Conservation (phyloP, 2,888 invertebrate species). For the Diogma glabrata region DNA sequence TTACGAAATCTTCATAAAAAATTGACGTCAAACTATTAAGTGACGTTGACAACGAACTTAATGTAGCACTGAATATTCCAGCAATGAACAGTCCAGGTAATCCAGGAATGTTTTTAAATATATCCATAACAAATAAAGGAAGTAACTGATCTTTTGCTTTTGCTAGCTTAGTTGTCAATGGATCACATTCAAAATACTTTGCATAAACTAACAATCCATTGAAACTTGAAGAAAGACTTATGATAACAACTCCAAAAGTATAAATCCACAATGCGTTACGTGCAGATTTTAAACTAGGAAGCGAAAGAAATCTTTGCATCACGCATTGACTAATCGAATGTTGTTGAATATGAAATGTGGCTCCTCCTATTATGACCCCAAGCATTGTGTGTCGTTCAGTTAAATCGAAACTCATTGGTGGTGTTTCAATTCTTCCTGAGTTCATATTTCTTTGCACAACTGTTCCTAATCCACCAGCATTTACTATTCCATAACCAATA, state of each 20-base stretch:
- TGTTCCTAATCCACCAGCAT: background rate
- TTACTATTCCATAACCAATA: background rate
- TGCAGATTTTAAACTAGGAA: conserved; percentile 37
- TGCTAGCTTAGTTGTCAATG: conserved; percentile 62
- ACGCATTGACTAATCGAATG: conserved; percentile 73
- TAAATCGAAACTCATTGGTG: background rate
- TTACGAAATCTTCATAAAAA: background rate
- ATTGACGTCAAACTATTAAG: background rate
- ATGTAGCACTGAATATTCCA: conserved; percentile 40
- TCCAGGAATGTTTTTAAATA: conserved; percentile 63
- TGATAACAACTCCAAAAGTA: conserved; percentile 44
- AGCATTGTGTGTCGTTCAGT: background rate
- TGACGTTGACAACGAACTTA: conserved; percentile 40
- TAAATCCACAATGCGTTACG: conserved; percentile 25
- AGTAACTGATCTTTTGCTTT: conserved; percentile 68
- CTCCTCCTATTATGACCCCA: background rate
- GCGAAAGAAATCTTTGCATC: conserved; percentile 69
- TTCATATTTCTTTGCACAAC: background rate
- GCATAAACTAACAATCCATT: conserved; percentile 32
- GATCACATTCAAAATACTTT: conserved; percentile 39
- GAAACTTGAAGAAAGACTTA: conserved; percentile 81
- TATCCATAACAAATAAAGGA: conserved; percentile 76
- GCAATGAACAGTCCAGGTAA: conserved; percentile 80
- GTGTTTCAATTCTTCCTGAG: background rate
- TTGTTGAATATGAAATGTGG: conserved; percentile 52